Evolutionary conservation across 2,113 vertebrate species (phyloP).

Genomic region (Zosterops borbonicus): DNA sequence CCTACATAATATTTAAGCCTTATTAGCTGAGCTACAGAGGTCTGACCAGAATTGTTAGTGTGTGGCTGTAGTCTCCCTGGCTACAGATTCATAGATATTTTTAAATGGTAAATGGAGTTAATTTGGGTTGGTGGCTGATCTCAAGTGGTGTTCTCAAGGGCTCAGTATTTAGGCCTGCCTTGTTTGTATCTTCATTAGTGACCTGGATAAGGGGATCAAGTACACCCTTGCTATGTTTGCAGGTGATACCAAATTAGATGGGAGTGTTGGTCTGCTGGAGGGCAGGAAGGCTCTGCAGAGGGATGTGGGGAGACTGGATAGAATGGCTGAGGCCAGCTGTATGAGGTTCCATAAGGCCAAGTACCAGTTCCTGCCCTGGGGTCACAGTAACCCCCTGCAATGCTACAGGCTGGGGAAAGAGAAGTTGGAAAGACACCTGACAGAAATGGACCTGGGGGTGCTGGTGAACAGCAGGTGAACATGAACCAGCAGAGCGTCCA

Average conservation of each 20-base stretch:
- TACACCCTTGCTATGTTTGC: background rate
- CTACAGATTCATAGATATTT: background rate
- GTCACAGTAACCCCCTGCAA: background rate
- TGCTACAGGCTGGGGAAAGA: background rate
- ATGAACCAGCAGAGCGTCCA: background rate
- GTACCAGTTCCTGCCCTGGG: background rate
- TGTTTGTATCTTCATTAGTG: fast-evolving
- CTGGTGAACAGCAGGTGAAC: background rate
- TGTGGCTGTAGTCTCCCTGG: background rate
- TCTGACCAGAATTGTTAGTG: background rate
- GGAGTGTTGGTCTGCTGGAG: background rate
- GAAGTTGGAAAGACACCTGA: background rate
- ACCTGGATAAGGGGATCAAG: background rate
- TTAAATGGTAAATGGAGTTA: background rate
- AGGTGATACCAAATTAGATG: background rate
- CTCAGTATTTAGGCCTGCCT: background rate
- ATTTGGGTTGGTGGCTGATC: fast-evolving
- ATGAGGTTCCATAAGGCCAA: background rate
- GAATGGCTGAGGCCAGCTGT: fast-evolving
- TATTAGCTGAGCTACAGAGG: background rate
- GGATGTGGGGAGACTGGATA: background rate
- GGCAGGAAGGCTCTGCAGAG: background rate
- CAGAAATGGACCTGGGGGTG: background rate
- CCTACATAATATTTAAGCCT: background rate
- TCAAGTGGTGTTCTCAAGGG: no score